Evolutionary conservation across 1,140 invertebrate genomes (phyloP).

Genomic region (Caerostris darwini): DNA sequence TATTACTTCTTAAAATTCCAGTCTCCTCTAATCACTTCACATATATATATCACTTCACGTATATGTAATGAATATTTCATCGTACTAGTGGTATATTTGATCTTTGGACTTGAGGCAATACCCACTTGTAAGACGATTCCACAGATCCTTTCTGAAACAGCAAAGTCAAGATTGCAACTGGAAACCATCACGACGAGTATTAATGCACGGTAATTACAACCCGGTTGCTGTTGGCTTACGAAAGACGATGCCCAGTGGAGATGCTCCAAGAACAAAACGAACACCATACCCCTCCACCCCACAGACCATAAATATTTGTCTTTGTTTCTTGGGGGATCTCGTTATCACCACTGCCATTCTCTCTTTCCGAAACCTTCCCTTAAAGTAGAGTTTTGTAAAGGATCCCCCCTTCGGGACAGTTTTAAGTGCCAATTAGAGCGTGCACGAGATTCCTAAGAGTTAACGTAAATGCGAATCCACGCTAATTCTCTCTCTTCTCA

Average conservation of each 20-base stretch:
- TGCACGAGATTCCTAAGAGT: constrained; percentile 46
- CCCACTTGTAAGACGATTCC: neutral
- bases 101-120: too few relatives aligned
- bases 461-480: constrained; percentile 40
- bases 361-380: neutral
- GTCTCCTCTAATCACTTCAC: too few relatives aligned
- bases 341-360: neutral
- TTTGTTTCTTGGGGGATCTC: neutral
- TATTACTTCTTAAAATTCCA: too few relatives aligned
- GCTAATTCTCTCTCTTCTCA: constrained; percentile 27
- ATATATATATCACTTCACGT: too few relatives aligned
- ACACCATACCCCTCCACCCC: neutral
- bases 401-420: constrained; percentile 36
- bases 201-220: neutral
- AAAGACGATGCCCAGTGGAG: neutral
- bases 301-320: constrained; percentile 12
- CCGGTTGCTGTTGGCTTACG: neutral
- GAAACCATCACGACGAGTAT: neutral
- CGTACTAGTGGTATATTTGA: too few relatives aligned
- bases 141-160: too few relatives aligned
- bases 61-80: too few relatives aligned
- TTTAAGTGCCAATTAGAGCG: constrained; percentile 64
- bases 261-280: neutral
- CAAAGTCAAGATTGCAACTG: neutral
- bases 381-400: constrained; percentile 53